Evolutionary conservation across 2,888 invertebrate species (phyloP).

Genomic region (Oscheius sp.): DNA sequence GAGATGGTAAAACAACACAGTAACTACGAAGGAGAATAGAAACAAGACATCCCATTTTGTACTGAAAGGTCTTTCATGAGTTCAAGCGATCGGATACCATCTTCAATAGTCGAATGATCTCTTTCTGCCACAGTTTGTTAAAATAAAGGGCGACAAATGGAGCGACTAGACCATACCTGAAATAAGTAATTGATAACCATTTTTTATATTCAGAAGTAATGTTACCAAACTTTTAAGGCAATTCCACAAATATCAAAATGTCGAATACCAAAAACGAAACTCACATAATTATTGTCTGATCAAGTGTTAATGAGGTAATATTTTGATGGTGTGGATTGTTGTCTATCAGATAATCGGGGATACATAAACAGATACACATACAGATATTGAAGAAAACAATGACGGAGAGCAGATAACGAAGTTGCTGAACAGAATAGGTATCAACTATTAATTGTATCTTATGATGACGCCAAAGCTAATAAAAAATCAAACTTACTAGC

Average conservation of each 20-base stretch:
- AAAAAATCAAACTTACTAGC: background rate
- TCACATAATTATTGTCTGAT: constrained; percentile 1
- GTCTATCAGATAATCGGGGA: background rate
- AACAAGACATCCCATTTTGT: background rate
- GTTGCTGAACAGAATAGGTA: background rate
- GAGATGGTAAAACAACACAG: too few species aligned
- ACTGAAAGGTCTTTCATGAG: too few species aligned
- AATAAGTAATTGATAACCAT: too few species aligned
- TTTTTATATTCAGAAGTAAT: too few species aligned
- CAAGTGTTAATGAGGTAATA: constrained; percentile 2
- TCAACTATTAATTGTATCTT: background rate
- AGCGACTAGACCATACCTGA: constrained; percentile 6
- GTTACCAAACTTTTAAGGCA: too few species aligned
- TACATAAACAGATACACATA: background rate
- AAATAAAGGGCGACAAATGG: constrained; percentile 6
- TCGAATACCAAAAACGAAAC: background rate
- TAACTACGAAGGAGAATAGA: too few species aligned
- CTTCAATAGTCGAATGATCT: background rate
- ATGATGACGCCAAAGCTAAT: too few species aligned
- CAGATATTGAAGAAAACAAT: constrained; percentile 10
- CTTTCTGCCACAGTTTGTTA: constrained; percentile 18
- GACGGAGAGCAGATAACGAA: background rate
- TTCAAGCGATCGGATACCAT: too few species aligned
- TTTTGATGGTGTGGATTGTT: background rate
- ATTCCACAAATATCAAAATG: too few species aligned